Base-by-base conservation (phyloP, 1,140 invertebrate genomes). In the Aradophagus sp. region DNA sequence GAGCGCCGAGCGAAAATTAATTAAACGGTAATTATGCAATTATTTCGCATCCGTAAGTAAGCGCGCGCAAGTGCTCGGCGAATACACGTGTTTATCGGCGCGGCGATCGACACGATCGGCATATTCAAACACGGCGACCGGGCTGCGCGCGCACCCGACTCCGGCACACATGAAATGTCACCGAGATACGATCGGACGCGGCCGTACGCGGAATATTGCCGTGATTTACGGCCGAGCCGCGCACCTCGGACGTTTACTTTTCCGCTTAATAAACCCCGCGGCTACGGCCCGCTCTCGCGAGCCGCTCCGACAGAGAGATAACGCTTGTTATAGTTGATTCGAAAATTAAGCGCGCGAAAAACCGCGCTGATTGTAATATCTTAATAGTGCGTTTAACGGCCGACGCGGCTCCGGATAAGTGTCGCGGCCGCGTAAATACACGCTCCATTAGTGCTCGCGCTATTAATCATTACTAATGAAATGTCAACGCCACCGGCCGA, bases 401-500 rank as follows among this genome's bases (percentile, higher is more conserved):
- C 29, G 20, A 23, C 8, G 20, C 8, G 20, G 4, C 20, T 4
- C 8, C 8, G 20, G 7, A 19, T 0, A n/a, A n/a, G n/a, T n/a
- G n/a, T n/a, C n/a, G n/a, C n/a, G n/a, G n/a, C n/a, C n/a, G n/a
- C n/a, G 38, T 23, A 58, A 48, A 47, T 26, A 59, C 36, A 32
- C 14, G 44, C 7, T 12, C 58, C 58, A 62, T 62, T 70, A 63
- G 34, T 39, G 35, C 29, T 16, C 26, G 32, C 2, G 35, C 58
- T 39, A 70, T 70, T 56, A 70, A 70, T 70, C 67, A 70, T 58
- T 38, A 34, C 50, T 70, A 70, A 70, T 70, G 58, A 70, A 70
- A 70, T 70, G 67, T 63, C 52, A 63, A 63, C 66, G 45, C 34
- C 32, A 41, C 36, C 17, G 27, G n/a, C 34, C 32, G 53, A 61